Evolutionary conservation across 2,113 vertebrate species (phyloP).

Genomic region (Marcusenius ussheri): DNA sequence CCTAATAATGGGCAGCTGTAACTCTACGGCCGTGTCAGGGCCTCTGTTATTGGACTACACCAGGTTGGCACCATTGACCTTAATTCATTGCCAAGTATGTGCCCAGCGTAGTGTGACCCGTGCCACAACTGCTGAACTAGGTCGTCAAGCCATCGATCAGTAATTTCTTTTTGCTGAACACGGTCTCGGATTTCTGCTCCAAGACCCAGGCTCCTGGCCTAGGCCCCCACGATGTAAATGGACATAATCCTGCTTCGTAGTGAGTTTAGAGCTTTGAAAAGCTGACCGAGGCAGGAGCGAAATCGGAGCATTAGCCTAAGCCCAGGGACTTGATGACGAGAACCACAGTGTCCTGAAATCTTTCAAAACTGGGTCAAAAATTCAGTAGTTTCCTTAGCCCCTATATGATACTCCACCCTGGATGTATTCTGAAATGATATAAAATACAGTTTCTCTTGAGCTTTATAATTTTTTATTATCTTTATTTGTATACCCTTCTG

Average conservation of each 20-base stretch:
- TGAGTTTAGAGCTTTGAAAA: neutral
- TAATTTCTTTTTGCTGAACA: neutral
- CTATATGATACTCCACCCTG: neutral
- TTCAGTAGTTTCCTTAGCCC: neutral
- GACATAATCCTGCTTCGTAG: neutral
- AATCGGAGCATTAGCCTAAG: slow-evolving; percentile 14
- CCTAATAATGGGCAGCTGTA: neutral
- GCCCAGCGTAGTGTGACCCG: neutral
- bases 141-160: neutral
- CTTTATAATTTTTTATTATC: neutral
- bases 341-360: slow-evolving; percentile 16
- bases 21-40: neutral
- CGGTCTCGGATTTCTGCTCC: neutral
- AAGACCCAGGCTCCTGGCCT: too few species aligned
- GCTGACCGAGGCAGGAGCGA: neutral
- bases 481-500: neutral
- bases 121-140: neutral
- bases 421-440: neutral
- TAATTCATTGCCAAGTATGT: neutral
- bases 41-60: neutral
- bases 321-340: slow-evolving; percentile 1
- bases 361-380: slow-evolving; percentile 17
- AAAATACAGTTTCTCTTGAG: neutral
- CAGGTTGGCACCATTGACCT: neutral
- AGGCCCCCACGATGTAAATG: neutral